Evolutionary conservation across 2,888 invertebrate genomes (phyloP).

Genomic region (Helobdella robusta): DNA sequence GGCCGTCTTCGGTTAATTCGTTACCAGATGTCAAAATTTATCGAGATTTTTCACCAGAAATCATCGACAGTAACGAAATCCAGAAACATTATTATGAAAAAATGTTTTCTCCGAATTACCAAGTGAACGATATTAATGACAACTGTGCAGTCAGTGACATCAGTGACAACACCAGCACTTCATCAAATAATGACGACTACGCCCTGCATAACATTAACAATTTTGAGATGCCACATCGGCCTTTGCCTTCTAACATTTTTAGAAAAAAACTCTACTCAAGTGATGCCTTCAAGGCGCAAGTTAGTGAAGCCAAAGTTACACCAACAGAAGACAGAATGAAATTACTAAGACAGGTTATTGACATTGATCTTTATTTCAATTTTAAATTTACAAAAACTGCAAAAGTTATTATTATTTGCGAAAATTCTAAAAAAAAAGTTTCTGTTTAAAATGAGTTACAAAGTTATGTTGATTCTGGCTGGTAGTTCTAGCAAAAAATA

Average conservation of each 20-base stretch:
- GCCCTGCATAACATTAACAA: neutral
- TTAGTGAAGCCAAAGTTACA: constrained; percentile 18
- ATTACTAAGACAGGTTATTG: constrained; percentile 22
- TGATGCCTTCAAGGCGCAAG: constrained; percentile 16
- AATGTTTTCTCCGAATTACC: neutral
- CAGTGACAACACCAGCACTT: constrained; percentile 3
- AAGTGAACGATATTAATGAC: neutral
- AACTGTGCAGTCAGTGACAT: neutral
- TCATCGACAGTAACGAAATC: neutral
- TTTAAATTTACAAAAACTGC: too few species aligned
- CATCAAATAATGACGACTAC: neutral
- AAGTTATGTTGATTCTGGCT: too few species aligned
- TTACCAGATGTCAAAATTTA: too few species aligned
- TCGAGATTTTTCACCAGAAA: too few species aligned
- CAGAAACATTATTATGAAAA: neutral
- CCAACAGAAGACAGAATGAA: constrained; percentile 20
- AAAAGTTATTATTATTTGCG: too few species aligned
- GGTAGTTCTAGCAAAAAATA: too few species aligned
- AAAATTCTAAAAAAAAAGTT: too few species aligned
- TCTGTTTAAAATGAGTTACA: too few species aligned
- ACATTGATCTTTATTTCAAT: too few species aligned
- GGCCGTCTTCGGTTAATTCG: too few species aligned
- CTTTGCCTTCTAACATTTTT: too few species aligned
- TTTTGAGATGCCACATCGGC: too few species aligned
- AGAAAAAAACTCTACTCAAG: constrained; percentile 17